A percentile compares a stretch with the other conserved stretches of the same genome.
phyloP scores from a whole-genome alignment of 2,888 invertebrate species.

The Megamerina dolium region DNA sequence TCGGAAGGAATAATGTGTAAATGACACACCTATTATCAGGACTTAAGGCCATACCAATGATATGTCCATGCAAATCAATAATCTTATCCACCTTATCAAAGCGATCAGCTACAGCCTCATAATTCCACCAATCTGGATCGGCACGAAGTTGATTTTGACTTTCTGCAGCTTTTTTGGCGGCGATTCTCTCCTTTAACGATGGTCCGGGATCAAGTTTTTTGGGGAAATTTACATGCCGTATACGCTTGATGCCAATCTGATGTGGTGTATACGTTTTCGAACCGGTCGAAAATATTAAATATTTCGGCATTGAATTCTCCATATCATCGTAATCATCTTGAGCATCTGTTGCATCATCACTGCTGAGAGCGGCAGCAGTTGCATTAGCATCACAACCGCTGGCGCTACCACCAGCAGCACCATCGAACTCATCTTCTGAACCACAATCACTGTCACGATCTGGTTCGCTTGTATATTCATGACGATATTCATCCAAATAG shows the following conservation, averaged over 20 bases:
- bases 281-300: conserved; percentile 76
- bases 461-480: conserved; percentile 26
- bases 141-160: conserved; percentile 47
- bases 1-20: neutral
- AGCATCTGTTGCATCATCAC: conserved; percentile 21
- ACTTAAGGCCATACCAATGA: conserved; percentile 80
- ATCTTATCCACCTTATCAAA: conserved; percentile 72
- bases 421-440: neutral
- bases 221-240: conserved; percentile 64
- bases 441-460: conserved; percentile 18
- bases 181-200: conserved; percentile 60
- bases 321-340: conserved; percentile 50
- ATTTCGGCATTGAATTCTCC: conserved; percentile 58
- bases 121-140: conserved; percentile 64
- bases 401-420: conserved; percentile 9
- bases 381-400: neutral
- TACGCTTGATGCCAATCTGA: conserved; percentile 73
- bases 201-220: conserved; percentile 63
- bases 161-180: conserved; percentile 53
- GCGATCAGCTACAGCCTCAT: conserved; percentile 60
- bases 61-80: conserved; percentile 78
- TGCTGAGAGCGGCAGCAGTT: too few species aligned
- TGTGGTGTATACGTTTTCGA: conserved; percentile 79
- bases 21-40: conserved; percentile 64
- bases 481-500: conserved; percentile 59